Evolutionary conservation across 2,113 vertebrate species (phyloP).

Genomic region (Heloderma charlesbogerti): DNA sequence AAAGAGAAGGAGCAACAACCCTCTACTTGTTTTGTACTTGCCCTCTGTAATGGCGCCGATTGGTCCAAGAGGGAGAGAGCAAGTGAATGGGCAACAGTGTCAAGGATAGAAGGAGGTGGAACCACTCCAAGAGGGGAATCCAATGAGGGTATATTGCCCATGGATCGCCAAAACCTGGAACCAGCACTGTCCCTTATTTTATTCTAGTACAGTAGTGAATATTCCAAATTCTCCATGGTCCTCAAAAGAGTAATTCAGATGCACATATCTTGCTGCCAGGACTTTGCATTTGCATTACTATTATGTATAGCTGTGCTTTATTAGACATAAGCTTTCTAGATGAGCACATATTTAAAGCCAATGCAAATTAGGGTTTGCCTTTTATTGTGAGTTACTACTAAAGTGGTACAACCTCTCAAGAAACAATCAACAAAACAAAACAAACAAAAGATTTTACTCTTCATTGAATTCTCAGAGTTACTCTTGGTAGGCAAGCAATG

Average conservation of each 20-base stretch:
- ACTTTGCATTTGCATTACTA: constrained; percentile 59
- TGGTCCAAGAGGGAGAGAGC: background rate
- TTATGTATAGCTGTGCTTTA: constrained; percentile 61
- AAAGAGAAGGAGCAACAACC: background rate
- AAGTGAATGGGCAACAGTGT: background rate
- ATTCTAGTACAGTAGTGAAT: constrained; percentile 67
- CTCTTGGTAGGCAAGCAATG: constrained; percentile 62
- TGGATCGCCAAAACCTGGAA: background rate
- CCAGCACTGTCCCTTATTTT: constrained; percentile 60
- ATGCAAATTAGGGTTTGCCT: constrained; percentile 72
- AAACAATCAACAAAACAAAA: constrained; percentile 49
- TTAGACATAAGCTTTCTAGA: constrained; percentile 63
- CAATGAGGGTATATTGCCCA: background rate
- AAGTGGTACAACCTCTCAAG: constrained; percentile 66
- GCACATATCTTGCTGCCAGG: constrained; percentile 47
- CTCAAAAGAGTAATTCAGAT: constrained; percentile 68
- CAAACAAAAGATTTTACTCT: constrained; percentile 55
- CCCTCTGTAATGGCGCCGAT: background rate
- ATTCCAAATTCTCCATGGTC: constrained; percentile 72
- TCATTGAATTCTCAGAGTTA: constrained; percentile 72
- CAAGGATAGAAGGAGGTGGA: background rate
- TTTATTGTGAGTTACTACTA: constrained; percentile 62
- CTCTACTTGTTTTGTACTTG: background rate
- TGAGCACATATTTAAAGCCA: constrained; percentile 58
- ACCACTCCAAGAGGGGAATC: background rate